Percentiles rank a stretch among this genome's conserved stretches.
Evolutionary conservation across 1,140 invertebrate genomes (phyloP).

Genomic region (Megalonaias nervosa): DNA sequence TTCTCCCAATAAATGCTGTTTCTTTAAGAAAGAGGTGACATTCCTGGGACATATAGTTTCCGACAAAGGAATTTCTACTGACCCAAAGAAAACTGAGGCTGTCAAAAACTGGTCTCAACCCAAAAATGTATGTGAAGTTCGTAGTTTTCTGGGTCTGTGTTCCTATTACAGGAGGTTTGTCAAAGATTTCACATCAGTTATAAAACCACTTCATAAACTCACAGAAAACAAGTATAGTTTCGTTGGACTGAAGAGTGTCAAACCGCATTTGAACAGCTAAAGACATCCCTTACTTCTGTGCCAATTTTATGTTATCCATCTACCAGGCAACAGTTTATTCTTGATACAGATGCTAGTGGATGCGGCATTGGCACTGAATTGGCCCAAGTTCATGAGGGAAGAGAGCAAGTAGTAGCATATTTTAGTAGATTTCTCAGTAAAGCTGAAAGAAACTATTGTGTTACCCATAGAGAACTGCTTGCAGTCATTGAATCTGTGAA

Average conservation of each 20-base stretch:
- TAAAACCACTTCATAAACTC: slow-evolving; percentile 29
- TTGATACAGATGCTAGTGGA: too few relatives aligned
- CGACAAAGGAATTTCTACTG: too few relatives aligned
- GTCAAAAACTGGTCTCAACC: slow-evolving; percentile 34
- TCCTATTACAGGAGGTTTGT: slow-evolving; percentile 33
- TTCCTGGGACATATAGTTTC: too few relatives aligned
- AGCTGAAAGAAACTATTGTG: slow-evolving; percentile 67
- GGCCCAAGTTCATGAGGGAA: slow-evolving; percentile 43
- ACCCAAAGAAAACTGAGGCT: too few relatives aligned
- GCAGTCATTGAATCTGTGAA: slow-evolving; percentile 27
- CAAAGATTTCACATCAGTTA: slow-evolving; percentile 26
- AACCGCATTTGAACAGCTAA: slow-evolving; percentile 34
- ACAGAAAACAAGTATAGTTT: slow-evolving; percentile 21
- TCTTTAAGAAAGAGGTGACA: too few relatives aligned
- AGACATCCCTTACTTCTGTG: slow-evolving; percentile 1
- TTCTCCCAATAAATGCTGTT: too few relatives aligned
- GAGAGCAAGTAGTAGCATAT: slow-evolving; percentile 46
- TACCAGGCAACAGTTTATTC: too few relatives aligned
- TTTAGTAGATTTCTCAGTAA: slow-evolving; percentile 14
- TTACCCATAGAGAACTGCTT: slow-evolving; percentile 44
- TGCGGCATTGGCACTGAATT: too few relatives aligned
- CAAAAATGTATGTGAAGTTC: slow-evolving; percentile 26
- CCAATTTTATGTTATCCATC: too few relatives aligned
- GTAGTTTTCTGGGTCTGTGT: slow-evolving; percentile 33
- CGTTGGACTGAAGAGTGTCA: slow-evolving; percentile 33